phyloP scores from a whole-genome alignment of 2,113 vertebrate genomes.

The Ochotona curzoniae region DNA sequence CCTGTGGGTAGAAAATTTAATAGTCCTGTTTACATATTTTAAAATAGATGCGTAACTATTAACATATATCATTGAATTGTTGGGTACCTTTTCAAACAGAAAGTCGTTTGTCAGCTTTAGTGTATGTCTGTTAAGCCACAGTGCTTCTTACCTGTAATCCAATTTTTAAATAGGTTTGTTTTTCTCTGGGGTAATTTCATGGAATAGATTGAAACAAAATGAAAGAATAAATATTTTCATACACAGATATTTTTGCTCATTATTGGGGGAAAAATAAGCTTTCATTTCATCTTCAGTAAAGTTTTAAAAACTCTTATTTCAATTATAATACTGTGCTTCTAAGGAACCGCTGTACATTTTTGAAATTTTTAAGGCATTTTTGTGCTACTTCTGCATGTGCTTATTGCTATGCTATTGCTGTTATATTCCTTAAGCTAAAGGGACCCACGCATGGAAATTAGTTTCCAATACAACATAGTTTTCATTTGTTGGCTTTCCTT shows the following conservation, averaged over 20 bases:
- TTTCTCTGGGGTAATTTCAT: background rate
- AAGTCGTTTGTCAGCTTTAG: background rate
- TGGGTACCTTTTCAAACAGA: background rate
- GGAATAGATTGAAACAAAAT: conserved; percentile 30
- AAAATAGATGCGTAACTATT: conserved; percentile 29
- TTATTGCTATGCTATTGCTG: background rate
- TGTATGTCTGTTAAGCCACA: background rate
- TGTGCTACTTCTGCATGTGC: background rate
- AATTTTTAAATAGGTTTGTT: background rate
- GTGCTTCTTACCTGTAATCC: background rate
- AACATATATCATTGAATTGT: background rate
- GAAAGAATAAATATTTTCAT: conserved; percentile 33
- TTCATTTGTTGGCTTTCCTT: conserved; percentile 2
- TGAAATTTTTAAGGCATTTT: background rate
- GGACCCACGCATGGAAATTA: conserved; percentile 8
- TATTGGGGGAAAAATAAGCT: background rate
- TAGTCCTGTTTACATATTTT: background rate
- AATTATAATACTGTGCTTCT: background rate
- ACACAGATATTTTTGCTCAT: conserved; percentile 28
- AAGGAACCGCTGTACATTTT: background rate
- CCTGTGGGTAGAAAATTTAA: background rate
- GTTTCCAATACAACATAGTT: background rate
- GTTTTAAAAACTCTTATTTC: background rate
- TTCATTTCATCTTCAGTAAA: background rate
- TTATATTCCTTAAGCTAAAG: background rate